phyloP scores from a whole-genome alignment of 2,113 vertebrate genomes.

The Ptyas mucosa region DNA sequence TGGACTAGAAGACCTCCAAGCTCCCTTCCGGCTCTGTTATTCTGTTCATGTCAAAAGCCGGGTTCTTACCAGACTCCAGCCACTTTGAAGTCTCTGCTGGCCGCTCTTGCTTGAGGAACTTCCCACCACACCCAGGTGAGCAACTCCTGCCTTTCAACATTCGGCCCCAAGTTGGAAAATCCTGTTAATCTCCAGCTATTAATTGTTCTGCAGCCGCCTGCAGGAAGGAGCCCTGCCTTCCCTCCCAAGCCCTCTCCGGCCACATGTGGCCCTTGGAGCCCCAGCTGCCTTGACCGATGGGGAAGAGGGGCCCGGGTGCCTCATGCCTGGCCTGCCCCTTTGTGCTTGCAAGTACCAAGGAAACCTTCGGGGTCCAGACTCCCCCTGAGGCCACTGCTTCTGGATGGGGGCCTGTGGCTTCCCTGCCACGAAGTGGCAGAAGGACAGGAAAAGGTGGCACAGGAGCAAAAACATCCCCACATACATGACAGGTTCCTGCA shows the following conservation, averaged over 20 bases:
- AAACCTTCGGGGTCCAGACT: not conserved
- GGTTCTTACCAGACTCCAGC: not conserved
- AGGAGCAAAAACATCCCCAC: not conserved
- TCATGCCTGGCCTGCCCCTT: not conserved
- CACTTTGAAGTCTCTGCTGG: not conserved
- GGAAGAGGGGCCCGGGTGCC: too few relatives aligned
- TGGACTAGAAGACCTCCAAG: not conserved
- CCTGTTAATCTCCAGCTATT: not conserved
- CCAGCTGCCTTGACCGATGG: not conserved
- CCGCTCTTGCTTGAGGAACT: not conserved
- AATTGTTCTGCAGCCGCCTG: not conserved
- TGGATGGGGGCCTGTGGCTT: not conserved
- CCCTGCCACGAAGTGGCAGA: too few relatives aligned
- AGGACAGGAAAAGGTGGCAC: not conserved
- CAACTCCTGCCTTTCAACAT: not conserved
- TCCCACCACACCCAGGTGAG: too few relatives aligned
- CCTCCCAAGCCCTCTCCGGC: not conserved
- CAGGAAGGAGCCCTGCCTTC: not conserved
- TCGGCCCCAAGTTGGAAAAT: too few relatives aligned
- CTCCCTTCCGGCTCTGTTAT: not conserved
- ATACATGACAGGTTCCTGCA: accelerated
- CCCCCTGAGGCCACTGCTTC: not conserved
- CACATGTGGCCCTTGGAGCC: not conserved
- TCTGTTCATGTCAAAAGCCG: not conserved
- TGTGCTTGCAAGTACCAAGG: accelerated